A percentile compares a stretch with the other conserved stretches of the same genome.
These are phyloP conservation scores for Embidobia sp. DNA, from an alignment of 2,888 invertebrate species.

Conservation along the genomic window DNA sequence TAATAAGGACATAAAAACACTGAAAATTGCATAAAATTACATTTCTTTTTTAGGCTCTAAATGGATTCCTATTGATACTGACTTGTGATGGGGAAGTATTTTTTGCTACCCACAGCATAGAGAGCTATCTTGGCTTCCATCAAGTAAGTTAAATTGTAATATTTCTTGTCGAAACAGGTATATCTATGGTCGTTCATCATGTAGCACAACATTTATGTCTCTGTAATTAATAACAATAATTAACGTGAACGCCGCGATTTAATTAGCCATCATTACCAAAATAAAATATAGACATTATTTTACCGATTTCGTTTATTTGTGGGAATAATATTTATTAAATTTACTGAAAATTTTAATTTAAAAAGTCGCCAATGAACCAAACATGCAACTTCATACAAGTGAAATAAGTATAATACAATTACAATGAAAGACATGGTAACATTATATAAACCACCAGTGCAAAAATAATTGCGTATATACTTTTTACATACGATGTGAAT, in stretches of 20 bases:
- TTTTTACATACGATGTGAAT: no score
- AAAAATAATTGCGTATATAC: not conserved
- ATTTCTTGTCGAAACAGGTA: conserved; percentile 54
- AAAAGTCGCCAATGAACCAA: no score
- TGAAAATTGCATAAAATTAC: conserved; percentile 47
- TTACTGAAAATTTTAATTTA: no score
- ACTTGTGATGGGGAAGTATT: conserved; percentile 99
- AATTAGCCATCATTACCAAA: conserved; percentile 7
- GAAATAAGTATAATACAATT: no score
- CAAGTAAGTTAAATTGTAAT: conserved; percentile 88
- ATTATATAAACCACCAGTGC: no score
- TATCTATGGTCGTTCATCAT: conserved; percentile 52
- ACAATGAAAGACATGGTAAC: no score
- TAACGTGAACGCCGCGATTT: conserved; percentile 28
- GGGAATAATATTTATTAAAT: no score
- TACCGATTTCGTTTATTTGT: not conserved
- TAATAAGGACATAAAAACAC: conserved; percentile 16
- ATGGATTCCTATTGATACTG: conserved; percentile 99
- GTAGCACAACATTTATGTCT: conserved; percentile 23
- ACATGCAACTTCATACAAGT: no score
- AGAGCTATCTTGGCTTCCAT: conserved; percentile 99
- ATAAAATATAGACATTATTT: not conserved
- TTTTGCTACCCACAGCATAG: conserved; percentile 99
- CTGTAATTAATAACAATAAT: conserved; percentile 47
- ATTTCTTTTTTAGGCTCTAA: conserved; percentile 92